Evolutionary conservation across 2,888 invertebrate species (phyloP).

Genomic region (Drymonia ruficornis): DNA sequence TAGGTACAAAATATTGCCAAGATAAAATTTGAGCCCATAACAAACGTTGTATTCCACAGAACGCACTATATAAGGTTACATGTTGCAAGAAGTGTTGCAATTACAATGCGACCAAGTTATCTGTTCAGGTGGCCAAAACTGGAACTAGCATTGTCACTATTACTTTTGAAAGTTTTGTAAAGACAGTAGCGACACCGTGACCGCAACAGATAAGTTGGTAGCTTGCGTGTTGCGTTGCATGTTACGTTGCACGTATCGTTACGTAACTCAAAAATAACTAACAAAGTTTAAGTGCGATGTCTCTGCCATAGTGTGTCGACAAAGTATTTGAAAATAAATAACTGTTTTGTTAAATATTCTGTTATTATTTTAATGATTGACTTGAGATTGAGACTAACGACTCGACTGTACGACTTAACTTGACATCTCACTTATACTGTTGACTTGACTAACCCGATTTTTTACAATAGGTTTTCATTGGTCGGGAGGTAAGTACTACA

Average conservation of each 20-base stretch:
- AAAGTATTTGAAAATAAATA: conserved; percentile 64
- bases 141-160: background rate
- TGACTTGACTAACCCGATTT: conserved; percentile 42
- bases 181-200: background rate
- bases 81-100: background rate
- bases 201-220: background rate
- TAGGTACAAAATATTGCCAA: too few species aligned
- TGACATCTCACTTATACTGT: conserved; percentile 75
- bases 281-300: conserved; percentile 80
- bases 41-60: background rate
- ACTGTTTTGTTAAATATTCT: conserved; percentile 55
- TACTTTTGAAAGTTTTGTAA: background rate
- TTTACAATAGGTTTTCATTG: background rate
- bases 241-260: conserved; percentile 19
- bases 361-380: conserved; percentile 49
- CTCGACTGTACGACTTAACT: conserved; percentile 48
- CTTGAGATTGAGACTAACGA: conserved; percentile 26
- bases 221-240: conserved; percentile 22
- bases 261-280: conserved; percentile 44
- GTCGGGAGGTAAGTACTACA: too few species aligned
- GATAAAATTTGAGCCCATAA: background rate
- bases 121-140: too few species aligned
- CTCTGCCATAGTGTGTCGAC: conserved; percentile 56
- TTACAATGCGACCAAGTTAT: too few species aligned
- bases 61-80: background rate